Conservation (phyloP, 2,888 invertebrate species). For the Hymenopus coronatus region DNA sequence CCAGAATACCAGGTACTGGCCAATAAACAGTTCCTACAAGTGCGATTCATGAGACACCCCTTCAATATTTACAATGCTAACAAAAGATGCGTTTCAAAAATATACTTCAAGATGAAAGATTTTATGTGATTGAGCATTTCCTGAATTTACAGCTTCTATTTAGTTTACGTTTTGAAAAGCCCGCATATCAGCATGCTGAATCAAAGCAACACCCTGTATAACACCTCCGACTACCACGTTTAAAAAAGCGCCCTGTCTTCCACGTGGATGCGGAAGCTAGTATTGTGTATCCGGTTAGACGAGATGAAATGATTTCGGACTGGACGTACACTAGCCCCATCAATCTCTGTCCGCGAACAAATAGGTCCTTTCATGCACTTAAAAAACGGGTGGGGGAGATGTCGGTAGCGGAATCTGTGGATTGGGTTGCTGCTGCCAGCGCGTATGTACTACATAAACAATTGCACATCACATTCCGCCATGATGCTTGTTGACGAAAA, state of each 20-base stretch:
- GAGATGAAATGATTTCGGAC: constrained; percentile 2
- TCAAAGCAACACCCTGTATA: neutral
- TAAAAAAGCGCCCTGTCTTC: neutral
- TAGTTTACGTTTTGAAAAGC: too few species aligned
- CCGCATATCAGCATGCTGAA: too few species aligned
- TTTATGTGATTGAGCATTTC: too few species aligned
- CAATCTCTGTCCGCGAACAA: constrained; percentile 20
- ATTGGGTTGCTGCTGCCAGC: neutral
- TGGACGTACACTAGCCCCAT: neutral
- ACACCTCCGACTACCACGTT: neutral
- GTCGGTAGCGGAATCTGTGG: constrained; percentile 9
- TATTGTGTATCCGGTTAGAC: neutral
- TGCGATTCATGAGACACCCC: too few species aligned
- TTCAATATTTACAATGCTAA: too few species aligned
- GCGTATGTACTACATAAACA: neutral
- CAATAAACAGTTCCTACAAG: too few species aligned
- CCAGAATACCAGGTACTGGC: too few species aligned
- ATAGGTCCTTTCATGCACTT: constrained; percentile 10
- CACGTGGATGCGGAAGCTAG: neutral
- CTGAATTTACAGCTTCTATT: too few species aligned
- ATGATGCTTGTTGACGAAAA: neutral
- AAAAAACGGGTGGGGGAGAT: neutral
- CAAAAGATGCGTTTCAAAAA: too few species aligned
- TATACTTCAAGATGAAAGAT: too few species aligned
- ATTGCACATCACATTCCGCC: neutral